Evolutionary conservation across 2,113 vertebrate genomes (phyloP).

Genomic region (Phyllostomus hastatus): DNA sequence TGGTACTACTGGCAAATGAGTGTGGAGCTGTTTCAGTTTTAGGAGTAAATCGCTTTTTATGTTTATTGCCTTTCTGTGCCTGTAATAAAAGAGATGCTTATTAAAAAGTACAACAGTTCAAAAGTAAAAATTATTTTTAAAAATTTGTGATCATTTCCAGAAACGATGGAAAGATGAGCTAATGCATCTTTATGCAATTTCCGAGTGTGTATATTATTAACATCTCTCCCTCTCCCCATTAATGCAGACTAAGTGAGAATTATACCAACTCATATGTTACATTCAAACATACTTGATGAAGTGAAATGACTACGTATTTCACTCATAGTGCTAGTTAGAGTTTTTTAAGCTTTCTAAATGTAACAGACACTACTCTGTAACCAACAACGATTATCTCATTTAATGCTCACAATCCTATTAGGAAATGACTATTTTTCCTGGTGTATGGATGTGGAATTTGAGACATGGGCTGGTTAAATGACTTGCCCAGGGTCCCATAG

Average conservation of each 20-base stretch:
- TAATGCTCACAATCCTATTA: background rate
- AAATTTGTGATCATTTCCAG: background rate
- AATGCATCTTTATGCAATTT: background rate
- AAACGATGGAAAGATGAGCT: background rate
- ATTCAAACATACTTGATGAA: background rate
- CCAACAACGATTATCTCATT: background rate
- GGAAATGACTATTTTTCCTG: background rate
- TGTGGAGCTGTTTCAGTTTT: background rate
- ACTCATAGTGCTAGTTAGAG: background rate
- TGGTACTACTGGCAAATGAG: background rate
- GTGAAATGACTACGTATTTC: background rate
- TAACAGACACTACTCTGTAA: background rate
- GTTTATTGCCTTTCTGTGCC: background rate
- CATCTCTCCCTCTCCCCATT: background rate
- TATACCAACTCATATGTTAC: background rate
- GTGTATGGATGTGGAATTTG: background rate
- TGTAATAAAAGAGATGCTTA: background rate
- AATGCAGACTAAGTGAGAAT: background rate
- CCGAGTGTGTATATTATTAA: background rate
- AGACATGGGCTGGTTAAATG: background rate
- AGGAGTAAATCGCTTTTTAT: background rate
- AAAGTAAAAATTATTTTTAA: background rate
- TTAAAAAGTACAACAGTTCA: background rate
- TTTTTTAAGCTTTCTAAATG: background rate
- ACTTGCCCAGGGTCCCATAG: background rate